Evolutionary conservation across 2,113 vertebrate genomes (phyloP).

Genomic region (Lasiurus cinereus): DNA sequence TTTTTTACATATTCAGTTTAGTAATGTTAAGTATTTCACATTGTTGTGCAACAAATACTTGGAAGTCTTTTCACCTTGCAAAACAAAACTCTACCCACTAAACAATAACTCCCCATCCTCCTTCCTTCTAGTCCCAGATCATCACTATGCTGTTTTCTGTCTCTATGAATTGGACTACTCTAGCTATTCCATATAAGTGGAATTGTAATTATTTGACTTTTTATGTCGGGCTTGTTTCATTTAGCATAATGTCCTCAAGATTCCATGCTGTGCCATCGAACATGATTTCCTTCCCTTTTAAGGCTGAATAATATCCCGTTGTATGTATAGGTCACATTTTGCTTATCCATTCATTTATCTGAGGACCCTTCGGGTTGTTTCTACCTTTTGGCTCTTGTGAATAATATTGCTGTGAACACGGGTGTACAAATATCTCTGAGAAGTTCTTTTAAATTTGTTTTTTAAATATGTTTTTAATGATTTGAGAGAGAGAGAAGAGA

Average conservation of each 20-base stretch:
- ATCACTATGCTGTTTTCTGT: not conserved
- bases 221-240: not conserved
- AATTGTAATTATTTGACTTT: not conserved
- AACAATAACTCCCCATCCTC: not conserved
- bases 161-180: not conserved
- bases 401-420: too few relatives aligned
- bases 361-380: not conserved
- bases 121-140: not conserved
- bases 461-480: too few relatives aligned
- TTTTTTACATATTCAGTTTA: not conserved
- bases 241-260: not conserved
- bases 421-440: not conserved
- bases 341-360: not conserved
- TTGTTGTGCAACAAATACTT: not conserved
- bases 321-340: not conserved
- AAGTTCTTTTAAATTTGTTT: not conserved
- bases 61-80: not conserved
- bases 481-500: too few relatives aligned
- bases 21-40: not conserved
- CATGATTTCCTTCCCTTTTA: constrained; percentile 16
- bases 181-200: not conserved
- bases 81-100: not conserved
- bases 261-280: not conserved
- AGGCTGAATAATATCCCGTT: not conserved
- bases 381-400: not conserved